Evolutionary conservation across 2,797 vertebrate genomes (phyloP).

Genomic region (Sebastes reedi): DNA sequence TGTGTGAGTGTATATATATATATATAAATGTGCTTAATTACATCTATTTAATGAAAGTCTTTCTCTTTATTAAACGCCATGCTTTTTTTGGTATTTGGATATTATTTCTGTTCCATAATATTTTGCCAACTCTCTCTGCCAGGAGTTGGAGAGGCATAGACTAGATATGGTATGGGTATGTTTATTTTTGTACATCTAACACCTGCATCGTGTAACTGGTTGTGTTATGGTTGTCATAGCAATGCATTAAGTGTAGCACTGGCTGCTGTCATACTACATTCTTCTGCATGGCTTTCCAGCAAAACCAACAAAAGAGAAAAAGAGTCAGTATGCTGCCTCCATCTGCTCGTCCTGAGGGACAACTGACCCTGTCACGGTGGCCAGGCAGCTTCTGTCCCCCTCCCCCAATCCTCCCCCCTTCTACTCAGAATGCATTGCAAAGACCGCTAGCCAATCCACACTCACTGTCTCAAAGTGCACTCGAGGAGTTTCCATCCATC

Average conservation of each 20-base stretch:
- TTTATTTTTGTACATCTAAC: slow-evolving; percentile 99
- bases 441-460: slow-evolving; percentile 77
- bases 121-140: slow-evolving; percentile 99
- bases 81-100: slow-evolving; percentile 84
- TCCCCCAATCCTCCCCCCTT: slow-evolving; percentile 56
- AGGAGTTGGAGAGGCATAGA: slow-evolving; percentile 99
- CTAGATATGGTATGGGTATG: slow-evolving; percentile 99
- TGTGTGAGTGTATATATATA: slow-evolving; percentile 35
- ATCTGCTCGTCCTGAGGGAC: slow-evolving; percentile 91
- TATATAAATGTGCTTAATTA: slow-evolving; percentile 45
- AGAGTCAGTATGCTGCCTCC: slow-evolving; percentile 92
- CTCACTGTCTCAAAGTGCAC: slow-evolving; percentile 79
- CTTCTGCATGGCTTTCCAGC: slow-evolving; percentile 99
- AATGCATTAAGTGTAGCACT: slow-evolving; percentile 99
- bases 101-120: slow-evolving; percentile 99
- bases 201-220: slow-evolving; percentile 99
- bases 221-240: slow-evolving; percentile 99
- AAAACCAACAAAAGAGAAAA: slow-evolving; percentile 86
- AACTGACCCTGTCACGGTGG: slow-evolving; percentile 80
- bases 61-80: slow-evolving; percentile 85
- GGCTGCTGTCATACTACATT: slow-evolving; percentile 99
- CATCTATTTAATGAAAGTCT: slow-evolving; percentile 59
- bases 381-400: slow-evolving; percentile 77
- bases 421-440: slow-evolving; percentile 82
- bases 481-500: slow-evolving; percentile 81